Base-by-base conservation (phyloP, 2,113 vertebrate species). In the Zapornia atra region DNA sequence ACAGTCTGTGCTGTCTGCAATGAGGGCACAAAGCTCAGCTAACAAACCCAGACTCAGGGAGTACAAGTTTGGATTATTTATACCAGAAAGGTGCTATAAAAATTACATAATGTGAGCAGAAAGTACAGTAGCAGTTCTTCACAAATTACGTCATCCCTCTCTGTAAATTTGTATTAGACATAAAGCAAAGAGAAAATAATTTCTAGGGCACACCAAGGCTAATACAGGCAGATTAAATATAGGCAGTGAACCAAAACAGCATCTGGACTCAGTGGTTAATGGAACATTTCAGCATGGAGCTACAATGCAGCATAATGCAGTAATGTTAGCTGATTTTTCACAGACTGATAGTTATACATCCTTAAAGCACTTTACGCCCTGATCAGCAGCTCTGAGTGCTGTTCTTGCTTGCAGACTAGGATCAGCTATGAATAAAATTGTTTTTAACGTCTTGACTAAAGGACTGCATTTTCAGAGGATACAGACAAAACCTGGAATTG, bases 141-240 rank as follows among this genome's bases (percentile, higher is more conserved):
- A 4, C 17, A 85, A 71, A 83, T 93, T 38, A 26, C 29, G 48
- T 80, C 50, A 88, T 73, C 9, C 31, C 13, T 70, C 38, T 70
- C 36, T 81, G 76, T 77, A 86, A 86, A 83, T 92, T 77, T 83
- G 51, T 66, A 40, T 42, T 68, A 71, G 33, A 71, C 11, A 53
- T 50, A 92, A 90, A 91, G 24, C 44, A 93, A 95, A 94, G 59
- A 85, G 56, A 88, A 91, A 91, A 82, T 54, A 56, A 90, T 80
- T 95, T 82, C 64, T 88, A 83, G 63, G 63, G 66, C 44, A 92
- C 46, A 88, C 12, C 9, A 50, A 80, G 18, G 51, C 54, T 91
- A 87, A 70, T 71, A 51, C 20, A 69, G 25, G 29, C 50, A 90
- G n/a, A 81, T 81, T 68, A 94, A 93, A 86, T 51, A 86, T 60